Evolutionary conservation across 2,888 invertebrate species (phyloP), one percentile per base, ranked within the genome.

Genomic region (Hirtodrosophila histrioides): DNA sequence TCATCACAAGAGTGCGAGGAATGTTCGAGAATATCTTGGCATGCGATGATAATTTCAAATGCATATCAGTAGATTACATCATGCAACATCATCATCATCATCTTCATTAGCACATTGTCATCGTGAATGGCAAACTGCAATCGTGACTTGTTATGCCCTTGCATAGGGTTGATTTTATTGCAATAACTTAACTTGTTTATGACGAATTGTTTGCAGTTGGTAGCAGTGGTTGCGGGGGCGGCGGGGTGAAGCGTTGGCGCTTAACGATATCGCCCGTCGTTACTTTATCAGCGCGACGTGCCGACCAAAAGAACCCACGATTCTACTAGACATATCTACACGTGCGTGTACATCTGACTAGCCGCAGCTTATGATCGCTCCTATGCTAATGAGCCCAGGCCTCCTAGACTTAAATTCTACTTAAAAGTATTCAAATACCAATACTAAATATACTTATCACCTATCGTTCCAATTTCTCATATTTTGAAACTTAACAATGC

Each of bases 1-100:
- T 62, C 45, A 17, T 62, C 45, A 17, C 46, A 57, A 69, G 58
- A 68, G 56, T 31, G 24, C 40, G 39, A 1, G 6, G 50, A 80
- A 64, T 64, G 63, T 86, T 86, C 83, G 63, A 79, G 80, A 80
- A 68, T 39, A 49, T 46, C 23, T 40, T 43, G 7, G 31, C 12
- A 23, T 17, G 2, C 17, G 17, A 17, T 17, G 17, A 17, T 56
- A 72, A 72, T 72, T 69, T 64, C 53, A 44, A 8, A 24, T 50
- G 49, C 56, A 40, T 40, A 48, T 48, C 44, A 40, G 4, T 3
- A 17, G 29, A 45, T 75, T 64, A 29, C 70, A 49, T 75, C 60
- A 70, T 54, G 17, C 17, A 17, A 17, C 31, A 35, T 50, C 44
- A 27, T 39, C 12, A 51, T 44, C 36, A 56, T 48, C 27, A 44